phyloP scores from a whole-genome alignment of 2,888 invertebrate genomes.

The Lottia scabra region DNA sequence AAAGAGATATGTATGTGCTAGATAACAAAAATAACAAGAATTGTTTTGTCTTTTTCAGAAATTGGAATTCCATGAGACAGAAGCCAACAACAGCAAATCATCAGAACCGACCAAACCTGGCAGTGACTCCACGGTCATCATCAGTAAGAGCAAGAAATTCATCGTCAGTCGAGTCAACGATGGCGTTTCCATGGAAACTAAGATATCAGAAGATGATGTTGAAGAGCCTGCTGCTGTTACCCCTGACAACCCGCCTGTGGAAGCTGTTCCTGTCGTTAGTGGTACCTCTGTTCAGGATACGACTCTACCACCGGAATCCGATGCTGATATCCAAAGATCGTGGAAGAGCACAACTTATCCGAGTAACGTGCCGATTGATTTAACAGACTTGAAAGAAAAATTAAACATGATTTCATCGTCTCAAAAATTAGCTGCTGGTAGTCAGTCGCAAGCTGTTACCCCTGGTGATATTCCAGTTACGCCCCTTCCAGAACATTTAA shows the following conservation, averaged over 20 bases:
- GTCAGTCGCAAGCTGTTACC: slow-evolving; percentile 15
- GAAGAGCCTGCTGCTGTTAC: slow-evolving; percentile 39
- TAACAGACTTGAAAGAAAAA: slow-evolving; percentile 56
- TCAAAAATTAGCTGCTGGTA: slow-evolving; percentile 27
- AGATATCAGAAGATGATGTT: slow-evolving; percentile 53
- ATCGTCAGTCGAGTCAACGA: slow-evolving; percentile 50
- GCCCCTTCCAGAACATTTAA: slow-evolving; percentile 6
- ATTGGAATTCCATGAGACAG: slow-evolving; percentile 35
- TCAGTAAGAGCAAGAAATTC: slow-evolving; percentile 53
- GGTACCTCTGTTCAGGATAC: not conserved
- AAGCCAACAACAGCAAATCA: slow-evolving; percentile 1
- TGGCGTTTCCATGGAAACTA: slow-evolving; percentile 38
- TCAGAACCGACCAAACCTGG: slow-evolving; percentile 10
- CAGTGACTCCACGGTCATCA: slow-evolving; percentile 39
- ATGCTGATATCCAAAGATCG: slow-evolving; percentile 23
- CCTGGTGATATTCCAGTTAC: slow-evolving; percentile 16
- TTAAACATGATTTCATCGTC: slow-evolving; percentile 44
- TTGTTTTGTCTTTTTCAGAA: slow-evolving; percentile 38
- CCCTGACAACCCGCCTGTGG: slow-evolving; percentile 33
- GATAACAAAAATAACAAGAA: too few relatives aligned
- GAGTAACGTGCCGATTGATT: slow-evolving; percentile 51
- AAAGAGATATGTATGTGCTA: too few relatives aligned
- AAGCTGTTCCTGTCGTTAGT: slow-evolving; percentile 12
- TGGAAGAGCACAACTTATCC: slow-evolving; percentile 38
- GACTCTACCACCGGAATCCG: slow-evolving; percentile 12